Evolutionary conservation across 2,888 invertebrate species (phyloP), one percentile per base, ranked within the genome.

Genomic region (Drosophila macrospina): DNA sequence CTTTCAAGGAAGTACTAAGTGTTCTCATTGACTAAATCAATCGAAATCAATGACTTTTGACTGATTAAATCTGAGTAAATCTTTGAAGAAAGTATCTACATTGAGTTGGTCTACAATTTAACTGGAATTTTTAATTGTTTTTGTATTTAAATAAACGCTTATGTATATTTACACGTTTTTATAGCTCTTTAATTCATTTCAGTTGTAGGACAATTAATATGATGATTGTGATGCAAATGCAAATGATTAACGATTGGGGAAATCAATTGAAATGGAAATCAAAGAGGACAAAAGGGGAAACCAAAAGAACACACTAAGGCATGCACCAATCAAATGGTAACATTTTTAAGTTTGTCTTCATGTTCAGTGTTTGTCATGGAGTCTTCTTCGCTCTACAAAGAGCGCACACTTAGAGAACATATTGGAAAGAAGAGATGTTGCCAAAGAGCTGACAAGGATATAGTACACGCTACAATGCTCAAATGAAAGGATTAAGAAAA

Each of bases 151-250:
- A 51, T 57, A 44, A 85, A 83, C 86, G 69, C 69, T 70, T 63
- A 82, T 86, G 86, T 87, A 68, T 79, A 88, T 83, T 86, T 82
- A 83, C 88, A 83, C 42, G 78, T 82, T 67, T 82, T 85, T 30
- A 54, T 51, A 57, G 45, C 24, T 20, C 67, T 57, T 10, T 11
- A 42, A 34, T 65, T 63, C 6, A 36, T 16, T 37, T 59, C 20
- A 42, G 45, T 62, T 68, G 2, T 48, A 55, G 57, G 41, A 64
- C 71, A 79, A 34, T 79, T 69, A 60, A 55, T 61, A 73, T 66
- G 59, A 47, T 59, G 75, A 64, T 13, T 66, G 59, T 48, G 54
- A 78, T 73, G 66, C 45, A 67, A 59, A 63, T 74, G 72, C 34
- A 39, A 34, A 66, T 51, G 48, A 52, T 32, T 30, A 50, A 67